These are phyloP conservation scores for Ispidina picta DNA, from an alignment of 2,797 vertebrate species.

Conservation along the genomic window DNA sequence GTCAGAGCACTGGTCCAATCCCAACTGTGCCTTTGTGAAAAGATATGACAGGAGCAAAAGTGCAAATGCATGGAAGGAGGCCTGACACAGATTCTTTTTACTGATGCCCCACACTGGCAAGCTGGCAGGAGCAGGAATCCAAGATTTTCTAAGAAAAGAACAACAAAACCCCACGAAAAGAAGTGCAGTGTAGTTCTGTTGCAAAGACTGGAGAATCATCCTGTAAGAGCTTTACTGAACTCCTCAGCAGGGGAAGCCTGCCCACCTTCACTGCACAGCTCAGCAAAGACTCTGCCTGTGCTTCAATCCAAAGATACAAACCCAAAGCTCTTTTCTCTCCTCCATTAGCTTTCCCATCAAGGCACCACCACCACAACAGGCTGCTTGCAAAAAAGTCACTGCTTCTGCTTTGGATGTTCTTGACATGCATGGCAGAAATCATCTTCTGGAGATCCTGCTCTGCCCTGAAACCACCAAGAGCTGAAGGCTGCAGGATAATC, in stretches of 20 bases:
- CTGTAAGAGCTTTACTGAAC: constrained; percentile 16
- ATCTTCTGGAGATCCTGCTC: background rate
- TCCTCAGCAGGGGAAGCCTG: constrained; percentile 10
- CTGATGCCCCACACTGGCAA: background rate
- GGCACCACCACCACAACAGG: background rate
- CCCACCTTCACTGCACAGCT: constrained; percentile 31
- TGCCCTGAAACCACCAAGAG: background rate
- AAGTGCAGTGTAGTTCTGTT: background rate
- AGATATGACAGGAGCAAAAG: background rate
- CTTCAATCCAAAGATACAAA: background rate
- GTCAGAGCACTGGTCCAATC: background rate
- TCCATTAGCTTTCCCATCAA: background rate
- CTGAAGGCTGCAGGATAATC: background rate
- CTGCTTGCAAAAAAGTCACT: background rate
- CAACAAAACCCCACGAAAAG: background rate
- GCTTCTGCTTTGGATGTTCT: background rate
- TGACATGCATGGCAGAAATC: background rate
- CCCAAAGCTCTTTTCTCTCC: background rate
- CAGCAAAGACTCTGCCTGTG: constrained; percentile 16
- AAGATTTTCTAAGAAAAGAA: background rate
- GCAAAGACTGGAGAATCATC: background rate
- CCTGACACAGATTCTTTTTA: background rate
- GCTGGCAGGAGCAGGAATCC: background rate
- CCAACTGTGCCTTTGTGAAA: background rate
- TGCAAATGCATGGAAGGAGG: background rate